phyloP scores from a whole-genome alignment of 2,113 vertebrate species.

The Passer montanus region DNA sequence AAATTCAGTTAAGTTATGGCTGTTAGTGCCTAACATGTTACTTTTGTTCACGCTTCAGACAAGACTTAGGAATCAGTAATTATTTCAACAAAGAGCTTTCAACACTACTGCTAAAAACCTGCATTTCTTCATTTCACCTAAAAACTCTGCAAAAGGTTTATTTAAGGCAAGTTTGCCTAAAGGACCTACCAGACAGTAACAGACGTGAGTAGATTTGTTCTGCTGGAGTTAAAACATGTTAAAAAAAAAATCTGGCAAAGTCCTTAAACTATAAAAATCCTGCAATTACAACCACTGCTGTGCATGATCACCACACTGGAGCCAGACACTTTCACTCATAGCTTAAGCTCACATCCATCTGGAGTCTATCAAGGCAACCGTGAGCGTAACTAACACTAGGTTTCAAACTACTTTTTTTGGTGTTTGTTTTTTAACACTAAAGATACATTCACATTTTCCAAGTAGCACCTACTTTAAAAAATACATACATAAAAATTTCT shows the following conservation, averaged over 20 bases:
- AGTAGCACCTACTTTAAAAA: slow-evolving; percentile 6
- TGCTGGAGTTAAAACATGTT: slow-evolving; percentile 77
- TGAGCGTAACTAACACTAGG: slow-evolving; percentile 73
- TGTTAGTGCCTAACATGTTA: background rate
- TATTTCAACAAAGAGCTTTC: slow-evolving; percentile 44
- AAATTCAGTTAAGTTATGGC: slow-evolving; percentile 23
- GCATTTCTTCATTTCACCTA: slow-evolving; percentile 64
- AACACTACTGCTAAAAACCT: slow-evolving; percentile 41
- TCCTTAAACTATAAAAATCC: slow-evolving; percentile 82
- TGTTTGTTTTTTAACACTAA: slow-evolving; percentile 72
- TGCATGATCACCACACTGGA: slow-evolving; percentile 84
- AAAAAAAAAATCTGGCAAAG: slow-evolving; percentile 72
- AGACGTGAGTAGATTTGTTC: slow-evolving; percentile 80
- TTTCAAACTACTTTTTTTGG: slow-evolving; percentile 62
- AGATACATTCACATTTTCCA: slow-evolving; percentile 66
- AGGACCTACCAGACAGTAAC: slow-evolving; percentile 80
- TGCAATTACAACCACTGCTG: slow-evolving; percentile 86
- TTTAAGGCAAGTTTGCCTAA: slow-evolving; percentile 77
- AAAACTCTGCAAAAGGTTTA: slow-evolving; percentile 64
- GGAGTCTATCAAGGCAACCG: slow-evolving; percentile 88
- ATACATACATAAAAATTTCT: background rate
- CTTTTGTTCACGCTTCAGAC: background rate
- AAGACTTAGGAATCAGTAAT: slow-evolving; percentile 37
- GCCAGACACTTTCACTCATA: slow-evolving; percentile 87
- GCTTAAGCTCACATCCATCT: slow-evolving; percentile 84